Conservation (phyloP, 2,113 vertebrate species). For the Lynx canadensis region DNA sequence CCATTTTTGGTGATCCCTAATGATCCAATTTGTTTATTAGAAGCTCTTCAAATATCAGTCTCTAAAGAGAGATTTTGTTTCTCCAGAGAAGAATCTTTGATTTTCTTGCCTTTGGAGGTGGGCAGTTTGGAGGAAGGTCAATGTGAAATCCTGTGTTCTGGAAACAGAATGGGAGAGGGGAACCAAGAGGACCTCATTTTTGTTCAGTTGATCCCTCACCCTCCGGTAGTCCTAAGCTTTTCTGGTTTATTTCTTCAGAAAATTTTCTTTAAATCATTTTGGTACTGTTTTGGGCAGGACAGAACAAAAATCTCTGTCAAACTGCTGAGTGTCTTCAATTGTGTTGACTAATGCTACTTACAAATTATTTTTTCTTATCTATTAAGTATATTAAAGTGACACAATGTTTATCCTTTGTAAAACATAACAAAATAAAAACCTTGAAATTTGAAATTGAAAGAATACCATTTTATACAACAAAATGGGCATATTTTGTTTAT, state of each 20-base stretch:
- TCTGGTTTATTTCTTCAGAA: slow-evolving; percentile 17
- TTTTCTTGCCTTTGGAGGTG: not conserved
- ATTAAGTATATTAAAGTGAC: not conserved
- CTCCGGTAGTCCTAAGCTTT: not conserved
- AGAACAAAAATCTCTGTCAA: not conserved
- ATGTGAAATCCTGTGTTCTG: not conserved
- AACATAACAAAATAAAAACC: not conserved
- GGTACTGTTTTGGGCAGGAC: not conserved
- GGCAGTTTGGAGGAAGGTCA: not conserved
- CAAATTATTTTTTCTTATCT: not conserved
- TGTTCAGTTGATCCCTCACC: not conserved
- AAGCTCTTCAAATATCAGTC: not conserved
- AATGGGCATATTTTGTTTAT: slow-evolving; percentile 3
- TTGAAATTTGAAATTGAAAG: not conserved
- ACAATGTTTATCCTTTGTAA: not conserved
- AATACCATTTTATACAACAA: not conserved
- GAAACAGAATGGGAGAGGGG: not conserved
- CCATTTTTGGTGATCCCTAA: not conserved
- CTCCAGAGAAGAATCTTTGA: not conserved
- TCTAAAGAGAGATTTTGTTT: not conserved
- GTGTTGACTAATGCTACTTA: not conserved
- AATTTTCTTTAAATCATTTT: not conserved
- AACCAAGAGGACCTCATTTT: not conserved
- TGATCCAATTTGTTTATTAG: not conserved
- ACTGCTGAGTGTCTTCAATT: slow-evolving; percentile 16